A percentile compares a stretch with the other conserved stretches of the same genome.
These are phyloP conservation scores for Hypanus sabinus DNA, from an alignment of 2,113 vertebrate genomes.

Conservation along the genomic window DNA sequence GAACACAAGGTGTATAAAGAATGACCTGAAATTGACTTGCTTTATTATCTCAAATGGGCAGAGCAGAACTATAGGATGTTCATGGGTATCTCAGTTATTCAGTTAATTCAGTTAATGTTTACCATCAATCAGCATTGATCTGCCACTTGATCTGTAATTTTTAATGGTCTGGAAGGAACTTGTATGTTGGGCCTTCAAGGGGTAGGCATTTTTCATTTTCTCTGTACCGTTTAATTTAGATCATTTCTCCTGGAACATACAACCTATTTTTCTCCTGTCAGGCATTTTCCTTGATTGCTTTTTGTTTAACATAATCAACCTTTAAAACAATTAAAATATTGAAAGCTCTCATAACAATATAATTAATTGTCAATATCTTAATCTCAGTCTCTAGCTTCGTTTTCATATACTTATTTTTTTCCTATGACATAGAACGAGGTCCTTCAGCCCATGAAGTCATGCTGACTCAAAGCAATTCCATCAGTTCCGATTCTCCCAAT, in stretches of 20 bases:
- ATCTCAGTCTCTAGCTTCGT: neutral
- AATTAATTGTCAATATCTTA: neutral
- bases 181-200: neutral
- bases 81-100: neutral
- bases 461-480: too few relatives aligned
- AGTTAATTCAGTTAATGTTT: neutral
- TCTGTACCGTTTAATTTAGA: neutral
- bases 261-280: neutral
- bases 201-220: neutral
- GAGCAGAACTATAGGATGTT: neutral
- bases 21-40: neutral
- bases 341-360: neutral
- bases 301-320: neutral
- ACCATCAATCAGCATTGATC: neutral
- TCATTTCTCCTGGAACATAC: neutral
- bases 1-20: neutral
- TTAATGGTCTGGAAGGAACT: neutral
- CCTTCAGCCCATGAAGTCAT: too few relatives aligned
- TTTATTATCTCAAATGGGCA: neutral
- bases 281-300: neutral
- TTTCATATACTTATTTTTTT: neutral
- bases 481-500: too few relatives aligned
- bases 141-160: neutral
- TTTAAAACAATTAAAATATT: conserved; percentile 2
- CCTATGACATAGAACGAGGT: too few relatives aligned